Evolutionary conservation across 2,797 vertebrate species (phyloP).

Genomic region (Pelodytes ibericus): DNA sequence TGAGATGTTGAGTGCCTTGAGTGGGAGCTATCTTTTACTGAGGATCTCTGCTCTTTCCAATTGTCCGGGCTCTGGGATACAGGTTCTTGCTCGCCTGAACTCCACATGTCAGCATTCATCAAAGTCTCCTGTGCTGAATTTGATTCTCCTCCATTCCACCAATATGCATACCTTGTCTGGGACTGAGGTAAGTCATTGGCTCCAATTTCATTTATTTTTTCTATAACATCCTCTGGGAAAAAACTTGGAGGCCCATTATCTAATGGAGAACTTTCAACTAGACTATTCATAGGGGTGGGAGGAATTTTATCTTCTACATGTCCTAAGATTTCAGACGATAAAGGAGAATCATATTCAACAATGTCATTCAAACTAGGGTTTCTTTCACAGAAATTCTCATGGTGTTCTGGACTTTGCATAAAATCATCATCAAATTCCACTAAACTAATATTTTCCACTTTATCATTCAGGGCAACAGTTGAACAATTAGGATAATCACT

Average conservation of each 20-base stretch:
- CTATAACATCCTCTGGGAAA: conserved; percentile 80
- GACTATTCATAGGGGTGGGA: conserved; percentile 87
- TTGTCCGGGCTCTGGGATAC: conserved; percentile 75
- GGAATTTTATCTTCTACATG: conserved; percentile 77
- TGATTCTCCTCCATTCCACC: conserved; percentile 84
- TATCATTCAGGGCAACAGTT: conserved; percentile 58
- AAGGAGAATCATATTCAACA: conserved; percentile 62
- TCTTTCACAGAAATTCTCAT: conserved; percentile 64
- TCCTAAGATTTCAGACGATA: conserved; percentile 67
- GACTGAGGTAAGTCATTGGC: conserved; percentile 72
- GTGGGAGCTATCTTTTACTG: conserved; percentile 56
- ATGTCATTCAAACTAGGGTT: conserved; percentile 62
- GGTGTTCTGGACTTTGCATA: conserved; percentile 67
- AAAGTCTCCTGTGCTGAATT: conserved; percentile 70
- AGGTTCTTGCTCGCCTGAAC: conserved; percentile 72
- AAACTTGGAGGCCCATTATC: conserved; percentile 77
- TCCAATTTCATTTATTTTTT: conserved; percentile 78
- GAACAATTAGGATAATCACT: conserved; percentile 73
- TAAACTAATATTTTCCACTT: conserved; percentile 73
- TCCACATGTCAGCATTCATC: conserved; percentile 71
- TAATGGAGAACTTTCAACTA: conserved; percentile 83
- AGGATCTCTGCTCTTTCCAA: conserved; percentile 70
- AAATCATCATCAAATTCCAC: conserved; percentile 75
- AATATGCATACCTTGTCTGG: conserved; percentile 72
- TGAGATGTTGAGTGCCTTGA: conserved; percentile 69